Evolutionary conservation across 2,888 invertebrate species (phyloP), one percentile per base, ranked within the genome.

Genomic region (Gymnosoma rotundatum): DNA sequence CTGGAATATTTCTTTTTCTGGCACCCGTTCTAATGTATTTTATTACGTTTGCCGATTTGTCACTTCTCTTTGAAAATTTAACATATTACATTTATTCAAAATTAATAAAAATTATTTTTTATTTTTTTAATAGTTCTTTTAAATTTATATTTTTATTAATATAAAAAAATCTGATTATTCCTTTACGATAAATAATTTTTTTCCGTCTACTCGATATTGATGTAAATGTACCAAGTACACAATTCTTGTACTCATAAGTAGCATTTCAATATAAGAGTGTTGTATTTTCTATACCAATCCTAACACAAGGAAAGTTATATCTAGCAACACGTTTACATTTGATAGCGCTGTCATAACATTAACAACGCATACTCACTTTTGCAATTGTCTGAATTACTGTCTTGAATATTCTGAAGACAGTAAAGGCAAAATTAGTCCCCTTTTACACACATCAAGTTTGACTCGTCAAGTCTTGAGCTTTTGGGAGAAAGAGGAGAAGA

Each of bases 1-100:
- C 78, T 81, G 75, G 81, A 84, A 81, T 74, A 67, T 74, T 81
- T 70, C 60, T 60, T 52, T 52, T 48, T 56, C 45, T 63, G 54
- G 12, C 63, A 78, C 36, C 42, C 48, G 14, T 67, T 20, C 73
- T 76, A 16, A 48, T 32, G n/a, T 58, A n/a, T n/a, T 48, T 18
- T 38, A 52, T 50, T 42, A 64, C n/a, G 38, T 73, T 72, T 63
- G 18, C 50, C 48, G 56, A 45, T 70, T 66, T 32, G 21, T 14
- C 45, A 69, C 69, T 56, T 54, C 10, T 32, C 14, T 58, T 50
- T 7, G 10, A 64, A 56, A 58, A 52, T 52, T 75, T 70, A 38
- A 32, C 36, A 70, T 42, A 63, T 36, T 74, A 5, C 36, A 32
- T 5, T 69, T 38, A 25, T 25, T 32, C 20, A 12, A 32, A 70